Evolutionary conservation across 2,888 invertebrate species (phyloP), one percentile per base, ranked within the genome.

Genomic region (Sthenelais limicola): DNA sequence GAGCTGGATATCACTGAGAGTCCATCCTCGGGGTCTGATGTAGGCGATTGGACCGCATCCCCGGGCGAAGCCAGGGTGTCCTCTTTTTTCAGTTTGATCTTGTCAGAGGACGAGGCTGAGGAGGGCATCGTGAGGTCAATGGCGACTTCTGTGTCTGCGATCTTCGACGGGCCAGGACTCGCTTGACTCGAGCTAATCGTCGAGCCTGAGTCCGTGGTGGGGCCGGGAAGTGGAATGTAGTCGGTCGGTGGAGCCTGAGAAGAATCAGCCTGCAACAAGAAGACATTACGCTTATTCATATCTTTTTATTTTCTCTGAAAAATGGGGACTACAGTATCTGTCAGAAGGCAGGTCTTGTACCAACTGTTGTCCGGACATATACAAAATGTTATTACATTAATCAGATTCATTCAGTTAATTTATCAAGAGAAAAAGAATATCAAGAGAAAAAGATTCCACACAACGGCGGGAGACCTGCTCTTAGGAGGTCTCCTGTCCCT

Each of bases 11-110:
- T 72, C 33, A 73, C 72, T 21, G 75, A 69, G 7, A 77, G 77
- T 32, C 82, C 82, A 71, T 81, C 80, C 18, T 82, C 80, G 0
- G 78, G 77, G 7, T 82, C 80, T 1, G 81, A 79, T 3, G 82
- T 80, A 7, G 82, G 62, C 24, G 62, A 38, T 21, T 38, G 62
- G 9, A 38, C 62, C 24, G 43, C 62, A 12, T 62, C 62, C n/a
- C 35, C 62, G 2, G 62, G 62, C 38, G 62, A 62, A n/a, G n/a
- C n/a, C 38, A 62, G 38, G 9, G 62, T 62, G 38, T 62, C 62
- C 1, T n/a, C 38, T 9, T 15, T 21, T 5, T 35, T 62, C 26
- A 62, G 21, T 5, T 24, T 35, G 5, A 62, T 24, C 2, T n/a
- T 1, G 28, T 5, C 2, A 9, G 43, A 18, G 32, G 30, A 7